Conservation (phyloP, 2,888 invertebrate species). For the Melanchra persicariae region DNA sequence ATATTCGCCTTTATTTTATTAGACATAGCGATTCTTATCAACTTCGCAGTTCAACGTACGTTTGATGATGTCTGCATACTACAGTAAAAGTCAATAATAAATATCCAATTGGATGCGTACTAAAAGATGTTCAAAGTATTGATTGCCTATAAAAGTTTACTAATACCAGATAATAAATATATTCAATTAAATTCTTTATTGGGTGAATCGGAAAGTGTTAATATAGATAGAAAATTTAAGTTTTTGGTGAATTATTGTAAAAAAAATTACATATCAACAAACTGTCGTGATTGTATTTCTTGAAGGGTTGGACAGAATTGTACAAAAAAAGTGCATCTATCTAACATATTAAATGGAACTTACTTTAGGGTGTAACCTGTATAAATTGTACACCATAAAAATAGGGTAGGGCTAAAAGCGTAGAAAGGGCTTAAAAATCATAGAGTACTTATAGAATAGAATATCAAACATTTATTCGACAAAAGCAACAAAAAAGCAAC, state of each 20-base stretch:
- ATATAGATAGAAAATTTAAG: background rate
- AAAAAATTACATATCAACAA: no score
- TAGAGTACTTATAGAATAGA: no score
- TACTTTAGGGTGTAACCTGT: no score
- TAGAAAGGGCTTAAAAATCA: no score
- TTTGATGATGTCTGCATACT: slow-evolving; percentile 14
- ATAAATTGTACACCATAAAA: no score
- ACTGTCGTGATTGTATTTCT: no score
- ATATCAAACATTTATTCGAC: no score
- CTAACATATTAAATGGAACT: no score
- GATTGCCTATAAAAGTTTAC: slow-evolving; percentile 34
- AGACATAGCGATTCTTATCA: background rate
- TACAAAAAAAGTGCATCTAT: no score
- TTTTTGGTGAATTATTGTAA: background rate
- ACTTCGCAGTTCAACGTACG: slow-evolving; percentile 30
- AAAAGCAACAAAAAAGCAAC: no score
- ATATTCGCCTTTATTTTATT: background rate
- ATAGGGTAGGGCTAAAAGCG: no score
- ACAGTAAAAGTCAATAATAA: slow-evolving; percentile 13
- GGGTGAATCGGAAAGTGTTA: slow-evolving; percentile 3
- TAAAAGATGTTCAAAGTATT: slow-evolving; percentile 23
- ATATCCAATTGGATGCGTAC: slow-evolving; percentile 18
- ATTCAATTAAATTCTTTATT: slow-evolving; percentile 4
- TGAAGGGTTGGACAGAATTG: no score
- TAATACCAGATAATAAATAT: slow-evolving; percentile 18